These are phyloP conservation scores for Cyclophora punctaria DNA, from an alignment of 2,888 invertebrate genomes.

Conservation along the genomic window DNA sequence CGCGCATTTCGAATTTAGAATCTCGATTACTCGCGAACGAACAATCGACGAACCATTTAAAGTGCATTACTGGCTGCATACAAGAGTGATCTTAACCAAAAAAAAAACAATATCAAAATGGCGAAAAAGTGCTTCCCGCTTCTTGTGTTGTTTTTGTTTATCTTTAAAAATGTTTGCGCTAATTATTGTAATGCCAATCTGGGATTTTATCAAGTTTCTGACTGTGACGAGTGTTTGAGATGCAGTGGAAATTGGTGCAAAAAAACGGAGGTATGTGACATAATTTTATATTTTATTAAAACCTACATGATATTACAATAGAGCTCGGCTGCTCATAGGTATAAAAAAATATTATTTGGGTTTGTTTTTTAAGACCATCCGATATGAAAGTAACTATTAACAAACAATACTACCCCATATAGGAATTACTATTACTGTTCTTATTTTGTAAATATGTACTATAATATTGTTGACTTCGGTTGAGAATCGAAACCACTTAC, in stretches of 20 bases:
- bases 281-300: slow-evolving; percentile 5
- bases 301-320: not conserved
- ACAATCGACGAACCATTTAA: not conserved
- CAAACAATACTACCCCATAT: too few species aligned
- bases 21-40: slow-evolving; percentile 10
- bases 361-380: too few species aligned
- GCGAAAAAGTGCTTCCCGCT: slow-evolving; percentile 45
- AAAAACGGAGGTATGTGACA: slow-evolving; percentile 32
- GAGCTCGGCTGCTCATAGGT: too few species aligned
- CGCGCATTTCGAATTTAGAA: slow-evolving; percentile 44
- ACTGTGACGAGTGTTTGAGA: slow-evolving; percentile 56
- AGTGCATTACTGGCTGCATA: slow-evolving; percentile 8
- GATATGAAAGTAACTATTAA: too few species aligned
- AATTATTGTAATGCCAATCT: slow-evolving; percentile 11
- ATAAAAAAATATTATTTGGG: too few species aligned
- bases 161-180: slow-evolving; percentile 36
- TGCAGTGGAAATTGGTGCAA: slow-evolving; percentile 54
- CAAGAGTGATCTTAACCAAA: slow-evolving; percentile 13
- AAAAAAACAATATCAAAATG: slow-evolving; percentile 29
- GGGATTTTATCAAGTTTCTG: slow-evolving; percentile 5
- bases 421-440: too few species aligned
- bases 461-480: too few species aligned
- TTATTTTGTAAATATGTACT: too few species aligned
- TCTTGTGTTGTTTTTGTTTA: slow-evolving; percentile 39
- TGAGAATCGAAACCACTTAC: too few species aligned